These are phyloP conservation scores for Xiphophorus couchianus DNA, from an alignment of 2,113 vertebrate genomes.

Conservation along the genomic window DNA sequence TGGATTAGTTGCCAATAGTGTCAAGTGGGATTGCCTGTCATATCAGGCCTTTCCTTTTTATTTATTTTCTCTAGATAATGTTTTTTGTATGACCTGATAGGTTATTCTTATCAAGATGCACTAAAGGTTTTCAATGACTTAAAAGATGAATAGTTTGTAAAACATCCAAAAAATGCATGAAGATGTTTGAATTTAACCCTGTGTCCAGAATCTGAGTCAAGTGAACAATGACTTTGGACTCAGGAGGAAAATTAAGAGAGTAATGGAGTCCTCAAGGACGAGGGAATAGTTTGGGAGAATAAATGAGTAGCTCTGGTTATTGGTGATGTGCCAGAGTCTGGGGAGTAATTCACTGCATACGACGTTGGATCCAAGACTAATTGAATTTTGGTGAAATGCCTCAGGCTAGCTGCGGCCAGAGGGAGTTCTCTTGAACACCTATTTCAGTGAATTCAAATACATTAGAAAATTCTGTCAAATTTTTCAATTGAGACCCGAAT, in stretches of 20 bases:
- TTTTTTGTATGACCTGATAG: too few relatives aligned
- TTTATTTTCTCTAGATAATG: too few relatives aligned
- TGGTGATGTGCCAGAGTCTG: constrained; percentile 36
- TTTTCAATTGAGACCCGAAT: too few relatives aligned
- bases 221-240: background rate
- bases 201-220: too few relatives aligned
- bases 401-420: constrained; percentile 10
- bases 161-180: too few relatives aligned
- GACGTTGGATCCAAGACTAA: constrained; percentile 24
- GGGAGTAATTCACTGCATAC: constrained; percentile 38
- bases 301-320: constrained; percentile 22
- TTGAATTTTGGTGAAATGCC: constrained; percentile 13
- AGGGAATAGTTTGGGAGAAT: constrained; percentile 39
- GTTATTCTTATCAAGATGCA: too few relatives aligned
- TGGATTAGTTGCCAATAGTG: too few relatives aligned
- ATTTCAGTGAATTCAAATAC: background rate
- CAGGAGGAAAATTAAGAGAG: constrained; percentile 26
- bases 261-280: constrained; percentile 45
- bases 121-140: too few relatives aligned
- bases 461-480: background rate
- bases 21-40: too few relatives aligned
- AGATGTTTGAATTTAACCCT: too few relatives aligned
- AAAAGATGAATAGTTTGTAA: too few relatives aligned
- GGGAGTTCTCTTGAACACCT: background rate
- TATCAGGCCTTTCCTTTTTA: too few relatives aligned